phyloP scores from a whole-genome alignment of 2,797 vertebrate genomes.

The Pachyuromys duprasi region DNA sequence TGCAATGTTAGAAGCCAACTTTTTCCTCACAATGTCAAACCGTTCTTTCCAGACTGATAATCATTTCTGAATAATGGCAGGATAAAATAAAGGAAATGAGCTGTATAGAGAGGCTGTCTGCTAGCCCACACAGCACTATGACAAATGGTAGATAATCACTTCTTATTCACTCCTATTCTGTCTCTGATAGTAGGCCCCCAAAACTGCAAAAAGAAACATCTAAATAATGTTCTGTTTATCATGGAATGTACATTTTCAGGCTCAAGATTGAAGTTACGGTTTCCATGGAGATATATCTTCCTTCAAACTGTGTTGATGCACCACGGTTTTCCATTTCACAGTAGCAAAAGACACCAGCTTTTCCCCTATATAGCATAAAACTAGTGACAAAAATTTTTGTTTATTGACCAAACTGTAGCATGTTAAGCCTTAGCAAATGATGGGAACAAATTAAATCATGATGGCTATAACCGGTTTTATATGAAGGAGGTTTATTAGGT shows the following conservation, averaged over 20 bases:
- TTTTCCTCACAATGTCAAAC: background rate
- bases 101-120: slow-evolving; percentile 5
- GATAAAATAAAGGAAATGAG: slow-evolving; percentile 47
- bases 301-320: slow-evolving; percentile 51
- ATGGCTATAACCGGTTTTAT: too few relatives aligned
- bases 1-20: background rate
- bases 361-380: background rate
- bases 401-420: background rate
- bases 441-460: too few relatives aligned
- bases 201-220: background rate
- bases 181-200: background rate
- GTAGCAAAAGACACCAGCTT: slow-evolving; percentile 27
- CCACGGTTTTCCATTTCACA: slow-evolving; percentile 38
- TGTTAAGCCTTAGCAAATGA: background rate
- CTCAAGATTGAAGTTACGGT: slow-evolving; percentile 26
- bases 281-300: slow-evolving; percentile 61
- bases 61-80: slow-evolving; percentile 49
- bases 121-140: background rate
- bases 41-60: slow-evolving; percentile 16
- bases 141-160: slow-evolving; percentile 14
- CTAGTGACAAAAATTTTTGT: background rate
- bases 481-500: too few relatives aligned
- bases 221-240: slow-evolving; percentile 40
- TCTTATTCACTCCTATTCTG: background rate
- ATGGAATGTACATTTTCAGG: slow-evolving; percentile 58